Percentiles rank a stretch among this genome's conserved stretches.
phyloP scores from a whole-genome alignment of 2,888 invertebrate genomes.

The Pheosia tremula region DNA sequence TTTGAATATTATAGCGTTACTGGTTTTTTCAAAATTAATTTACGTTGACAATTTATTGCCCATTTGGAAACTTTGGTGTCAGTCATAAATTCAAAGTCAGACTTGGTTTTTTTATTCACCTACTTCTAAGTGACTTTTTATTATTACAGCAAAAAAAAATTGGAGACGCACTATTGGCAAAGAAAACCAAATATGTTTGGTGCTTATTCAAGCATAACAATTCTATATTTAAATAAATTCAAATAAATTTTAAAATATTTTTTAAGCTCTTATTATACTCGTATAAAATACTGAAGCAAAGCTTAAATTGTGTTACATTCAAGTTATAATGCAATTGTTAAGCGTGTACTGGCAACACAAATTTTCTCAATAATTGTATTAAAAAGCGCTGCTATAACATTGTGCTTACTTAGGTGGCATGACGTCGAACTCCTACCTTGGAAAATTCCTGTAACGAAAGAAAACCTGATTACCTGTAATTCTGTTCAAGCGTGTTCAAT shows the following conservation, averaged over 20 bases:
- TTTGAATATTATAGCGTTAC: too few relatives aligned
- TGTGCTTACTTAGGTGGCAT: constrained; percentile 82
- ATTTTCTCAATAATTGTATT: constrained; percentile 19
- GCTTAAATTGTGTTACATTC: neutral
- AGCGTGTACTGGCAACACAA: constrained; percentile 21
- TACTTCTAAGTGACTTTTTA: neutral
- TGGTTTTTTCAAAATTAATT: too few relatives aligned
- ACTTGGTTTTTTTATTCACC: neutral
- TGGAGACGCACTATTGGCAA: too few relatives aligned
- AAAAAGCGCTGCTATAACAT: constrained; percentile 35
- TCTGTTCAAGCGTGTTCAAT: constrained; percentile 28
- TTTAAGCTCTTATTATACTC: too few relatives aligned
- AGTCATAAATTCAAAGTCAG: neutral
- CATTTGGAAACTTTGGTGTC: neutral
- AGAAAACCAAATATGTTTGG: too few relatives aligned
- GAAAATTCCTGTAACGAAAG: constrained; percentile 77
- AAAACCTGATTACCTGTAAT: constrained; percentile 54
- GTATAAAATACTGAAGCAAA: neutral
- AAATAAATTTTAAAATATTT: too few relatives aligned
- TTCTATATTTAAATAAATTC: too few relatives aligned
- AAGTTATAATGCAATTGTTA: neutral
- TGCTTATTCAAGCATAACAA: too few relatives aligned
- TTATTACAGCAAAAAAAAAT: too few relatives aligned
- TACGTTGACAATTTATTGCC: too few relatives aligned
- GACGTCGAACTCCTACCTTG: constrained; percentile 69